These are phyloP conservation scores for Antennarius striatus DNA, from an alignment of 2,113 vertebrate species.

Conservation along the genomic window DNA sequence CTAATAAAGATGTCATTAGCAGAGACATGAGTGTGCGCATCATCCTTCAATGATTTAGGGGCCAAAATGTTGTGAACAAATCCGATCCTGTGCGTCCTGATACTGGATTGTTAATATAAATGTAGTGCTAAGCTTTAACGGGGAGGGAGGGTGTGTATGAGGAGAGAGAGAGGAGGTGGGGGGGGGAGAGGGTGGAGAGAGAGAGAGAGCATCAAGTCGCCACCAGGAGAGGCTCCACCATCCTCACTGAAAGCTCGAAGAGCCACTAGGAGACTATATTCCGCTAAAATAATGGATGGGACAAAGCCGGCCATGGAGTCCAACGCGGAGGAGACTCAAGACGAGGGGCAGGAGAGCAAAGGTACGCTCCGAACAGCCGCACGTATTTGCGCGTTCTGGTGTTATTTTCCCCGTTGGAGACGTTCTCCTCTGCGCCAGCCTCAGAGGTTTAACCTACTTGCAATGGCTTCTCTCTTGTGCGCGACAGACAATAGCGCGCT, in stretches of 20 bases:
- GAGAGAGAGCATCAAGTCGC: constrained; percentile 57
- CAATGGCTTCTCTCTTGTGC: constrained; percentile 53
- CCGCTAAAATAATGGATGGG: constrained; percentile 85
- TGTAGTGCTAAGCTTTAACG: constrained; percentile 40
- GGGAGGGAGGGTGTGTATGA: constrained; percentile 29
- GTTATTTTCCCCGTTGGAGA: constrained; percentile 21
- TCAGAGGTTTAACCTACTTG: constrained; percentile 76
- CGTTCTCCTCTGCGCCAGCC: constrained; percentile 66
- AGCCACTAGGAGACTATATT: constrained; percentile 82
- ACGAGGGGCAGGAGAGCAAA: constrained; percentile 97
- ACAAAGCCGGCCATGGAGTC: constrained; percentile 98
- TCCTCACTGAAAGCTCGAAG: constrained; percentile 57
- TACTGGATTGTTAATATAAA: constrained; percentile 79
- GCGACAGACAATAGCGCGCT: constrained; percentile 64
- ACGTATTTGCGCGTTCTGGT: constrained; percentile 29
- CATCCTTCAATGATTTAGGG: too few species aligned
- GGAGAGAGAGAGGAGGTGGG: constrained; percentile 22
- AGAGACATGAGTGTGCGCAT: too few species aligned
- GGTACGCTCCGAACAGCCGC: constrained; percentile 76
- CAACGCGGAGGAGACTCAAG: constrained; percentile 91
- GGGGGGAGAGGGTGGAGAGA: constrained; percentile 32
- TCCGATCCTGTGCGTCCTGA: constrained; percentile 80
- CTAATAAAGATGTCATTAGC: constrained; percentile 20
- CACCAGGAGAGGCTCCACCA: constrained; percentile 52
- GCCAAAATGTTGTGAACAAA: too few species aligned